phyloP scores from a whole-genome alignment of 2,888 invertebrate genomes.

The Hirtodrosophila cameraria region DNA sequence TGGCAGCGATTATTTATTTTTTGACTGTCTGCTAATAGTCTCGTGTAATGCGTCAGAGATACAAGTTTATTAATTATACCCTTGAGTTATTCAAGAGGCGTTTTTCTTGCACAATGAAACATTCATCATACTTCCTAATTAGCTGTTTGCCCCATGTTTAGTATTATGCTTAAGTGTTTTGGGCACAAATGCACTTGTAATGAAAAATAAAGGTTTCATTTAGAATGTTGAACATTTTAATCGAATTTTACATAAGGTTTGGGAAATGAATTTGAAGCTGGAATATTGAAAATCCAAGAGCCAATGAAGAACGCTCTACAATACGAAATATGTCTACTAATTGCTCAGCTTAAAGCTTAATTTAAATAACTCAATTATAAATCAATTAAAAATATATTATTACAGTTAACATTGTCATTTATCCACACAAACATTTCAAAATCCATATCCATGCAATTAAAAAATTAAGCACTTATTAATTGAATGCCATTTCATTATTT shows the following conservation, averaged over 20 bases:
- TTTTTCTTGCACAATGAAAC: slow-evolving; percentile 21
- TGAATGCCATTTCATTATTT: slow-evolving; percentile 68
- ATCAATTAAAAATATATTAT: not conserved
- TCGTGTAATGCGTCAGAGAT: slow-evolving; percentile 51
- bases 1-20: slow-evolving; percentile 3
- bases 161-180: slow-evolving; percentile 41
- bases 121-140: slow-evolving; percentile 52
- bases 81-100: slow-evolving; percentile 48
- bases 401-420: too few relatives aligned
- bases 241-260: slow-evolving; percentile 17
- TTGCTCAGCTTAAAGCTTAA: too few relatives aligned
- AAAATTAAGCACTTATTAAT: slow-evolving; percentile 35
- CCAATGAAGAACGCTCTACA: too few relatives aligned
- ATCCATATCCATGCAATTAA: not conserved
- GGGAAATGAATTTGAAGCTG: not conserved
- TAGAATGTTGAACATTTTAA: slow-evolving; percentile 10
- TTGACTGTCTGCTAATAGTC: slow-evolving; percentile 45
- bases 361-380: not conserved
- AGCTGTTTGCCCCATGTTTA: slow-evolving; percentile 48
- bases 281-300: not conserved
- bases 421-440: too few relatives aligned
- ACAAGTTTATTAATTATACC: slow-evolving; percentile 67
- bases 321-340: too few relatives aligned
- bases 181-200: slow-evolving; percentile 23
- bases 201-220: slow-evolving; percentile 38